Base-by-base conservation (phyloP, 1,140 invertebrate genomes). In the Brachionus plicatilis region DNA sequence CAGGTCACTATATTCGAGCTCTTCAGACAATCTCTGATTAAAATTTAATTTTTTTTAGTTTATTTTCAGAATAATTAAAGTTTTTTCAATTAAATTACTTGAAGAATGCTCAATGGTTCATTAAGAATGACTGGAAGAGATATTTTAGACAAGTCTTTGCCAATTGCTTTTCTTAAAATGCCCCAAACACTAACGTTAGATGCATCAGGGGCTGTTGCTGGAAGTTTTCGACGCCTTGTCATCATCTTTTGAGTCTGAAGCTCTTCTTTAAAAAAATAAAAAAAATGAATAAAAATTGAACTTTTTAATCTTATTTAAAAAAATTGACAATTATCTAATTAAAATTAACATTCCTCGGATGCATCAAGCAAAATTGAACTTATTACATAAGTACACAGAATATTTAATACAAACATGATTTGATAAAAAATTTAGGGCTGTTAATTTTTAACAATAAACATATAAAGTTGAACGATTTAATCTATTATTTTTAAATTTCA, bases 131-230 rank as follows among this genome's bases (percentile, higher is more conserved):
- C 88, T 56, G 89, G 89, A 87, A 90, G 88, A 8, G 88, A 88
- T 17, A 90, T 88, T 84, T 89, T 89, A 8, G 88, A 88, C 24
- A 90, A 85, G 86, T 90, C 89, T 88, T 95, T 95, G 56, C 94
- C 94, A 85, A 95, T 95, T 37, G 75, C 72, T 79, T 94, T 93
- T 86, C 93, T 93, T 20, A 95, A 89, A 47, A 95, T 90, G 88
- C 94, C 94, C 93, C 93, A 95, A 8, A 95, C 88, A 60, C 93
- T 93, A 11, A 94, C 91, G 33, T 93, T 93, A 86, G 93, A 93
- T 0, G 92, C 92, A 47, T 92, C 92, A 12, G 94, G 93, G 80
- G 93, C 91, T 0, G 93, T 92, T 29, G 91, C 91, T 1, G 94
- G 94, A 43, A 95, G 89, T 17, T 92, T 92, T 11, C 92, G 92